phyloP scores from a whole-genome alignment of 2,888 invertebrate species.

The Meloe dianella region DNA sequence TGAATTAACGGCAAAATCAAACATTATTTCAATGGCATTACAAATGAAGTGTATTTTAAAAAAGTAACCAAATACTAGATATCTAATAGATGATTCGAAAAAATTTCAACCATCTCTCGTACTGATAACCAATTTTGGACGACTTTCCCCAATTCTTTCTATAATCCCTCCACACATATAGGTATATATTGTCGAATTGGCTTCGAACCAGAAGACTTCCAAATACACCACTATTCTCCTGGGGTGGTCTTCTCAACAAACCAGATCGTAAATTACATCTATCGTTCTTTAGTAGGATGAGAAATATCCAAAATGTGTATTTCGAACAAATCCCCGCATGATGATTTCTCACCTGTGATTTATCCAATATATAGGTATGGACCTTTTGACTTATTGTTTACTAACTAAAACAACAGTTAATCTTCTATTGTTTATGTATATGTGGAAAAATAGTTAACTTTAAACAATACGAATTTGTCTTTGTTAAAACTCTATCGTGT shows the following conservation, averaged over 20 bases:
- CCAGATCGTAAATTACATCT: conserved; percentile 46
- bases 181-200: conserved; percentile 46
- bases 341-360: conserved; percentile 52
- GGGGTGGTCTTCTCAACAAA: conserved; percentile 35
- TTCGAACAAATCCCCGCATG: conserved; percentile 52
- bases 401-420: conserved; percentile 33
- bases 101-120: background rate
- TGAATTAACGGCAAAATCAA: conserved; percentile 2
- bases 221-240: conserved; percentile 43
- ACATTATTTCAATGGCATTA: background rate
- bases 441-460: conserved; percentile 24
- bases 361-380: conserved; percentile 37
- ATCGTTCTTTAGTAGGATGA: conserved; percentile 43
- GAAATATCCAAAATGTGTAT: conserved; percentile 50
- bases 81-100: background rate
- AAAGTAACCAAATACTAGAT: too few relatives aligned
- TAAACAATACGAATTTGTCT: conserved; percentile 35
- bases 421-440: conserved; percentile 36
- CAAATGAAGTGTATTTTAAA: too few relatives aligned
- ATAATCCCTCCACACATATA: conserved; percentile 34
- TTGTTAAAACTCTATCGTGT: conserved; percentile 27
- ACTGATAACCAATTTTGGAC: background rate
- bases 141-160: conserved; percentile 24
- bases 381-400: background rate
- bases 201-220: conserved; percentile 40